Base-by-base conservation (phyloP, 1,140 invertebrate genomes). In the Sitophilus oryzae region DNA sequence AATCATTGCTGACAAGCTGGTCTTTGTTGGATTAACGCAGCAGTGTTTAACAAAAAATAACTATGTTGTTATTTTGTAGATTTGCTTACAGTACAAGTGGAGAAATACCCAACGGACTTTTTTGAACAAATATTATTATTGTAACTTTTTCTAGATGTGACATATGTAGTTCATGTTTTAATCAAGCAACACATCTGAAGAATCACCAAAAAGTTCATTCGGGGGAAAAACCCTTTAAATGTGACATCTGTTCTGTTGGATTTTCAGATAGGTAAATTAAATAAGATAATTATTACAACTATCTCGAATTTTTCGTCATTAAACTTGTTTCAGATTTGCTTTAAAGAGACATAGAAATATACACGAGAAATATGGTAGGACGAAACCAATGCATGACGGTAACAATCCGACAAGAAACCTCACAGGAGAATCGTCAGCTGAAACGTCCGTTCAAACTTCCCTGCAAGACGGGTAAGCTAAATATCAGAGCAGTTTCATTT, bases 231-330 rank as follows among this genome's bases (percentile, higher is more conserved):
- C 82, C 78, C 2, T 82, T 80, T 70, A 88, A 86, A 70, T 91
- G 88, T 71, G 87, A 90, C 67, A 90, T 91, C 60, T 91, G 89
- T 65, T 85, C 85, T 35, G 88, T 89, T n/a, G 87, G 87, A 35
- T 90, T 91, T 66, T 87, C 86, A 9, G 88, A 91, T 73, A 79
- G 86, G 45, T 89, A 15, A 38, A 4, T 38, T 19, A 19, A 19
- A 6, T 16, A 42, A 9, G 15, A 35, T 14, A 35, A 8, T 3
- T 14, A 18, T 9, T 11, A 10, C 18, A 30, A 25, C 34, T 5
- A 18, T 3, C 3, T 23, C 3, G 11, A 10, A 25, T 38, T 40
- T 15, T 37, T 22, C 20, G 3, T 5, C 4, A 48, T 21, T 35
- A 34, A 23, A 43, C 35, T 46, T 42, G 49, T 47, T 66, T 59